Evolutionary conservation across 2,113 vertebrate genomes (phyloP).

Genomic region (Nothoprocta pentlandii): DNA sequence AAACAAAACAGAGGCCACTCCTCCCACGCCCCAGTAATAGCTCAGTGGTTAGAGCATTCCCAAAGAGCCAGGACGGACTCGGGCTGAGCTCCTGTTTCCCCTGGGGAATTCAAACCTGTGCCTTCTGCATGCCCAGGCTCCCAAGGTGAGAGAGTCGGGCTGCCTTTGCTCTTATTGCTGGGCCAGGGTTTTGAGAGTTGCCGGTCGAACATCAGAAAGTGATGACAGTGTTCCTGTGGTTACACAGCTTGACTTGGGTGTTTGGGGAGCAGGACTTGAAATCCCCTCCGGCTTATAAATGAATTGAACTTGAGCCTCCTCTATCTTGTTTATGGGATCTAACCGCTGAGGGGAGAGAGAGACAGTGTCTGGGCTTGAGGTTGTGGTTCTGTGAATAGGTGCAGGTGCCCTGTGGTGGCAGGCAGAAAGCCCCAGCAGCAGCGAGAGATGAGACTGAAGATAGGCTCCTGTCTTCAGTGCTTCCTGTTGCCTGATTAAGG

Average conservation of each 20-base stretch:
- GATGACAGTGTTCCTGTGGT: background rate
- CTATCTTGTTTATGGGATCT: background rate
- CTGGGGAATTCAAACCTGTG: constrained; percentile 27
- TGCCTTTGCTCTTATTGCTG: background rate
- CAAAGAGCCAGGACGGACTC: constrained; percentile 7
- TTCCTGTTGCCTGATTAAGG: background rate
- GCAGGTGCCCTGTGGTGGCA: background rate
- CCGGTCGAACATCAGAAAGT: constrained; percentile 18
- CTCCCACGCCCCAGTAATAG: constrained; percentile 55
- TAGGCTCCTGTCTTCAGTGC: background rate
- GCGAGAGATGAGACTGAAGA: background rate
- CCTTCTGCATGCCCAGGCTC: background rate
- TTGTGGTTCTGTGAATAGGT: background rate
- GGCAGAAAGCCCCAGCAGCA: background rate
- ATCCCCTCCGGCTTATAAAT: background rate
- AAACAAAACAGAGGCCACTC: constrained; percentile 43
- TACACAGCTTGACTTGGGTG: constrained; percentile 11
- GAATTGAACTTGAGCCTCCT: background rate
- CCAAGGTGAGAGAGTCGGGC: background rate
- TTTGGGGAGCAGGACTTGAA: constrained; percentile 3
- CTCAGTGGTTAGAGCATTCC: constrained; percentile 41
- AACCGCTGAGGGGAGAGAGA: background rate
- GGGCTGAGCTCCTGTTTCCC: constrained; percentile 36
- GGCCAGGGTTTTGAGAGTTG: background rate
- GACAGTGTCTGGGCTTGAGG: background rate